These are phyloP conservation scores for Myotis davidii DNA, from an alignment of 2,113 vertebrate species.

Conservation along the genomic window DNA sequence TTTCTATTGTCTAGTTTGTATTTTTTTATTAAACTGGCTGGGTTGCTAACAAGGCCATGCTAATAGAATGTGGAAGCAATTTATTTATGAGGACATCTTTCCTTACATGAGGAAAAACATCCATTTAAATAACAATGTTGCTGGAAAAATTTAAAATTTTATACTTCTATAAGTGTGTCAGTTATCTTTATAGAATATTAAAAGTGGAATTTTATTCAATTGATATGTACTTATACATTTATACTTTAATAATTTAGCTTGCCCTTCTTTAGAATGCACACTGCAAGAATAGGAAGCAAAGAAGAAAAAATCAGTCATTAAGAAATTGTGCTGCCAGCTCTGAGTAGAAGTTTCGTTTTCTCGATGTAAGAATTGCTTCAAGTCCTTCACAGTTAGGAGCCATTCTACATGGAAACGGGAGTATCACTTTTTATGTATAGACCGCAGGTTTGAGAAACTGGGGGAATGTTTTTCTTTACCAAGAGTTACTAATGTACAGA, in stretches of 20 bases:
- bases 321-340: slow-evolving; percentile 7
- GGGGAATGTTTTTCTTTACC: slow-evolving; percentile 37
- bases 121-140: slow-evolving; percentile 48
- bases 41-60: slow-evolving; percentile 63
- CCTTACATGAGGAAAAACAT: slow-evolving; percentile 16
- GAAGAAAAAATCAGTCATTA: not conserved
- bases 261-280: not conserved
- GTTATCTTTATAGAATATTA: slow-evolving; percentile 16
- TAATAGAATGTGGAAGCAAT: slow-evolving; percentile 49
- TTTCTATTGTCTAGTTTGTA: slow-evolving; percentile 52
- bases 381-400: slow-evolving; percentile 10
- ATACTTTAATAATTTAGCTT: slow-evolving; percentile 30
- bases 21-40: slow-evolving; percentile 56
- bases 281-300: not conserved
- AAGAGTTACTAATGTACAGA: not conserved
- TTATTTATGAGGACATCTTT: slow-evolving; percentile 64
- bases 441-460: not conserved
- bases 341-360: slow-evolving; percentile 12
- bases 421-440: slow-evolving; percentile 22
- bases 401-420: not conserved
- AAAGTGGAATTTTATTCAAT: slow-evolving; percentile 42
- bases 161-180: not conserved
- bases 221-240: slow-evolving; percentile 46
- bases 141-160: not conserved
- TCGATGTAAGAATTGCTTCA: slow-evolving; percentile 45